phyloP scores from a whole-genome alignment of 1,140 invertebrate genomes.

The Melipona quadrifasciata region DNA sequence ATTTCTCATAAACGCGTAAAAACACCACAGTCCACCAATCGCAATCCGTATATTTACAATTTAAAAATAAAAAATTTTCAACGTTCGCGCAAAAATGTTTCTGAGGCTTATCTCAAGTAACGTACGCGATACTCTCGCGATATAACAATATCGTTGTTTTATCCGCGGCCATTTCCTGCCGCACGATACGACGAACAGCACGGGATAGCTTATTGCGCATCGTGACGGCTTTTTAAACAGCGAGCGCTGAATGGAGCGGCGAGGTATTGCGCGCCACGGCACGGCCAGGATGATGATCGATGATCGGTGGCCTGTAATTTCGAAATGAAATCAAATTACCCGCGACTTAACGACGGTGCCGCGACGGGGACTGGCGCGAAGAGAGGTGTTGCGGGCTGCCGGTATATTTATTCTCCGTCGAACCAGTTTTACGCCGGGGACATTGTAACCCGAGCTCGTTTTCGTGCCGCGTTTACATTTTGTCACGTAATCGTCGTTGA shows the following conservation, averaged over 20 bases:
- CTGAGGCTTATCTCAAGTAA: no score
- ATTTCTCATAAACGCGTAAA: no score
- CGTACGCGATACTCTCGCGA: neutral
- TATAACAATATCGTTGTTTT: neutral
- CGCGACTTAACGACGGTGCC: slow-evolving; percentile 48
- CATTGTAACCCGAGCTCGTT: slow-evolving; percentile 44
- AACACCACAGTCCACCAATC: no score
- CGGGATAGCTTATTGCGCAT: neutral
- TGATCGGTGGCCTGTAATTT: slow-evolving; percentile 27
- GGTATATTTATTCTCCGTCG: slow-evolving; percentile 38
- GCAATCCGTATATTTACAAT: no score
- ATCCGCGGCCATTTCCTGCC: neutral
- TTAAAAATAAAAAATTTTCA: no score
- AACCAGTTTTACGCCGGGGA: slow-evolving; percentile 48
- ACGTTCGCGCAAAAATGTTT: no score
- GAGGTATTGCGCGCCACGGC: slow-evolving; percentile 2
- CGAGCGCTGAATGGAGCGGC: neutral
- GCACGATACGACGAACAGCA: neutral
- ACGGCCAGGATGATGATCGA: slow-evolving; percentile 20
- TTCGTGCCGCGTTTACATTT: slow-evolving; percentile 30
- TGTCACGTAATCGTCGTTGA: slow-evolving; percentile 58
- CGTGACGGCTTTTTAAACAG: slow-evolving; percentile 6
- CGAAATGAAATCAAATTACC: slow-evolving; percentile 30
- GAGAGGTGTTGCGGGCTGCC: slow-evolving; percentile 3
- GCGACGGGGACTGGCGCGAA: slow-evolving; percentile 34